Evolutionary conservation across 2,888 invertebrate genomes (phyloP).

Genomic region (Pteria penguin): DNA sequence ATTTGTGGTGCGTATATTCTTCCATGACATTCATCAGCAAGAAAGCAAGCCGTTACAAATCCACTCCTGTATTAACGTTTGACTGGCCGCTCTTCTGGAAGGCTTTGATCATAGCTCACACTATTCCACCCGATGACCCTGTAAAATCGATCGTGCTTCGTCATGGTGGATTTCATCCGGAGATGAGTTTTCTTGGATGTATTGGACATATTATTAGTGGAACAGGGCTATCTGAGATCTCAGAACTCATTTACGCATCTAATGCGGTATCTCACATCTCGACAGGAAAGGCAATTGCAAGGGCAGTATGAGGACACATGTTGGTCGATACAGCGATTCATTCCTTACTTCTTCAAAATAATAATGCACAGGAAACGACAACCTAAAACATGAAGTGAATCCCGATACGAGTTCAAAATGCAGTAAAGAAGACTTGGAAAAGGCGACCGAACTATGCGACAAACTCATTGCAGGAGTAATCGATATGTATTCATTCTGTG

Average conservation of each 20-base stretch:
- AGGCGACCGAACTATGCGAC: conserved; percentile 46
- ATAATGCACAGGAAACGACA: no score
- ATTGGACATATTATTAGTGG: conserved; percentile 54
- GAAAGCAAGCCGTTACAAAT: conserved; percentile 23
- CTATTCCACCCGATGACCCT: neutral
- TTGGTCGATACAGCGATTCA: conserved; percentile 44
- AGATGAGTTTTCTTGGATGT: conserved; percentile 57
- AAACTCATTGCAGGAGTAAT: no score
- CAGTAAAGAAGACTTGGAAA: neutral
- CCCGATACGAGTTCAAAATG: no score
- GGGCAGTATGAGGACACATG: conserved; percentile 54
- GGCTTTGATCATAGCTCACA: conserved; percentile 25
- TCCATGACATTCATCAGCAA: conserved; percentile 37
- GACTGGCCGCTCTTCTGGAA: conserved; percentile 47
- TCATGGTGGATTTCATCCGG: conserved; percentile 45
- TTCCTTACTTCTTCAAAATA: no score
- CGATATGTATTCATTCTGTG: no score
- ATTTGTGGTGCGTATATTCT: conserved; percentile 47
- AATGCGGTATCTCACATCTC: conserved; percentile 53
- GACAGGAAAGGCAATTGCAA: conserved; percentile 52
- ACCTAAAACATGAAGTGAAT: no score
- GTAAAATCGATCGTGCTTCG: conserved; percentile 23
- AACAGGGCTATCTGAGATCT: conserved; percentile 53
- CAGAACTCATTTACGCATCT: conserved; percentile 52
- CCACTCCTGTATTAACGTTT: conserved; percentile 40